Evolutionary conservation across 2,888 invertebrate genomes (phyloP).

Genomic region (Ichneumon xanthorius): DNA sequence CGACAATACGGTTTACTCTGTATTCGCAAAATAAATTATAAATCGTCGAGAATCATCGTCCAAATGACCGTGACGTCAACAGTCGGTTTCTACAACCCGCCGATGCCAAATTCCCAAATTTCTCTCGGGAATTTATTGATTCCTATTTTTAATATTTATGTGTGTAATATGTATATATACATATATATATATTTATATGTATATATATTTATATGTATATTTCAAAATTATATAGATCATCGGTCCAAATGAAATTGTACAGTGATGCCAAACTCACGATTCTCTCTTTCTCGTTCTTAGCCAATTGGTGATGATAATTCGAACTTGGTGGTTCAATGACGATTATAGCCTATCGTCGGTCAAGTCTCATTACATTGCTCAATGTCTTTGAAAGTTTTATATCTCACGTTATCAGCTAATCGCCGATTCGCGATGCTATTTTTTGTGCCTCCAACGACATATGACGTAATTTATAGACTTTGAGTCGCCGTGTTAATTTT

Average conservation of each 20-base stretch:
- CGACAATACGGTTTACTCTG: conserved; percentile 18
- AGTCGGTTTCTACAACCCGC: conserved; percentile 45
- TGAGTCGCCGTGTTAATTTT: neutral
- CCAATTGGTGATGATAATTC: conserved; percentile 80
- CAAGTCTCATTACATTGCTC: conserved; percentile 29
- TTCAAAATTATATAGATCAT: conserved; percentile 43
- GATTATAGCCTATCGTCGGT: conserved; percentile 67
- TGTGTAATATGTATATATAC: conserved; percentile 29
- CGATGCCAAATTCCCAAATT: conserved; percentile 49
- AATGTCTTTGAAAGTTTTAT: conserved; percentile 23
- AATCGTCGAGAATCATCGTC: conserved; percentile 39
- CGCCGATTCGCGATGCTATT: conserved; percentile 10
- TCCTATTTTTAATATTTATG: conserved; percentile 25
- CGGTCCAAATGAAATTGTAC: conserved; percentile 76
- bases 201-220: conserved; percentile 36
- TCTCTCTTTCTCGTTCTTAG: conserved; percentile 77
- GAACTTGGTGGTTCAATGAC: conserved; percentile 77
- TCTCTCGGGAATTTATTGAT: conserved; percentile 29
- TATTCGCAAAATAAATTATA: conserved; percentile 28
- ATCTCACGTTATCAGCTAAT: conserved; percentile 13
- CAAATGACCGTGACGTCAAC: conserved; percentile 48
- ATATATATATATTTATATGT: conserved; percentile 40
- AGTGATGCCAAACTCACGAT: conserved; percentile 84
- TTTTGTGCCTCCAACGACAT: conserved; percentile 32
- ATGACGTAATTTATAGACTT: neutral